Evolutionary conservation across 53 echinoderm and acorn worm species (phyloP), one percentile per base, ranked within the genome.

Genomic region (Zoroaster sp.): DNA sequence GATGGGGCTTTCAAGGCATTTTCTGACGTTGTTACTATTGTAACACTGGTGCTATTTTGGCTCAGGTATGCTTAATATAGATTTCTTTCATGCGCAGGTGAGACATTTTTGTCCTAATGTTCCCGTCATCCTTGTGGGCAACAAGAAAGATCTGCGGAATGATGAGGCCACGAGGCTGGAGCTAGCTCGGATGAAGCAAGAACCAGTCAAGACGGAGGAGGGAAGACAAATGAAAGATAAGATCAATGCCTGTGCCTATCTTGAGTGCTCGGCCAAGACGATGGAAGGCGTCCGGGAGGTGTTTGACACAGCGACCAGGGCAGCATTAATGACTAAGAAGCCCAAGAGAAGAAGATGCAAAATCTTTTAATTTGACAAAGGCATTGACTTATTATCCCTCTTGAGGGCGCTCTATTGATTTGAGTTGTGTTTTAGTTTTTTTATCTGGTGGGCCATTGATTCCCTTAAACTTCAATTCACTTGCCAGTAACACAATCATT

Each of bases 211-310:
- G 90, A 72, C 89, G 12, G 91, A 92, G 68, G 97, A 95, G 65
- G 97, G 91, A 35, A 89, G 89, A 15, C 78, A 69, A 43, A 96
- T 96, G 97, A 72, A 95, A 38, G 95, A 97, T 25, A 92, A 97
- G 91, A 97, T 97, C 75, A 81, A 72, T 25, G 97, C 97, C 36
- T 92, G 86, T 32, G 76, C 79, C 13, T 95, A 97, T 76, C 79
- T 97, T 40, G 95, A 97, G 73, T 97, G 97, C 90, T 97, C 97
- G 21, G 95, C 95, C 53, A 97, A 95, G 94, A 74, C 95, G 68
- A 97, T 95, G 41, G 95, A 97, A 13, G 97, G 97, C 5, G 97
- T 97, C 12, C 33, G 97, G 80, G 97, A 97, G 73, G 97, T 97
- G 12, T 97, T 97, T 75, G 97, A 97, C 72, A 94, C 92, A 40